Evolutionary conservation across 2,888 invertebrate species (phyloP), one percentile per base, ranked within the genome.

Genomic region (Ferrisia virgata): DNA sequence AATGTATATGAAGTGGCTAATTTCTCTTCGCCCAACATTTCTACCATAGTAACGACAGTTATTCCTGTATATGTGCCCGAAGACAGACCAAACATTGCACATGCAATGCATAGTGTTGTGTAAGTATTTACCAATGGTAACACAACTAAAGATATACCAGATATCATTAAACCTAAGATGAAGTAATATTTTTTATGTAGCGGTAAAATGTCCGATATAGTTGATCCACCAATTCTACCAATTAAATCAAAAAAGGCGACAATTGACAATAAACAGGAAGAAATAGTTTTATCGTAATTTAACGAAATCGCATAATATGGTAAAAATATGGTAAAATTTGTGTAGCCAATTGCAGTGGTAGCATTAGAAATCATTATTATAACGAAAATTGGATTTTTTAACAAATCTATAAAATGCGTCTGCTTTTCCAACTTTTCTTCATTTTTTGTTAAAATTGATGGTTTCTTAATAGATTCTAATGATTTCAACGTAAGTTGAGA

Each of bases 31-130:
- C 96, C 96, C 6, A 96, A 88, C 93, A 95, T 93, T 87, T 96
- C 95, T 0, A 95, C 94, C 94, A 96, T 95, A 3, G 95, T 94
- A 53, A 96, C 92, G 0, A 96, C 95, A 0, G 95, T 95, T 15
- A 96, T 93, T 3, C 96, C 96, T 0, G 95, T 94, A 88, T 95
- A 96, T 1, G 94, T 92, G 11, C 96, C 96, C 0, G 95, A 95
- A 2, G 95, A 93, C 18, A 96, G 89, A 1, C 96, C 96, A 87
- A 95, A 96, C 0, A 94, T 87, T 0, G 93, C 92, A 88, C 95
- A 95, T 87, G 93, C 93, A 36, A 91, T 90, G 80, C 93, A 92
- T 0, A 95, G 91, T 79, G 91, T 90, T 0, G 89, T 88, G 88
- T 94, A 96, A 53, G 91, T 91, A 0, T 89, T 88, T n/a, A 93